A percentile compares a stretch with the other conserved stretches of the same genome.
These are phyloP conservation scores for Euclidia mi DNA, from an alignment of 2,888 invertebrate species.

Conservation along the genomic window DNA sequence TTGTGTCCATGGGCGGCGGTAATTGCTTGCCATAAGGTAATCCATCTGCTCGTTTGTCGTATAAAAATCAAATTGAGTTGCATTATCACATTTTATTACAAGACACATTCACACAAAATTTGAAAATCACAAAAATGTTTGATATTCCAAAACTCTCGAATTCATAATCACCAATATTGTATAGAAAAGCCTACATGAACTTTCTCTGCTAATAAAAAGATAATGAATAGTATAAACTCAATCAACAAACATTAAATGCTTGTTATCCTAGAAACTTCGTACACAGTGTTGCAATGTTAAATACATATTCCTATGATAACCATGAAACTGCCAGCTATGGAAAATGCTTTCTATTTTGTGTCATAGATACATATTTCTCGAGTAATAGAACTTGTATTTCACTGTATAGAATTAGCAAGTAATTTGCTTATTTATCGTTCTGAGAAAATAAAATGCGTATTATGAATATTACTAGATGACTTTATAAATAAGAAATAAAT, in stretches of 20 bases:
- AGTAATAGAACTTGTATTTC: background rate
- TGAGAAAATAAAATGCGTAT: no score
- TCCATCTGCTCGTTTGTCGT: no score
- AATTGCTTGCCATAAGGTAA: no score
- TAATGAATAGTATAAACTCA: constrained; percentile 15
- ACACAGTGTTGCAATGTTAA: constrained; percentile 20
- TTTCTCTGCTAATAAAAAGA: constrained; percentile 33
- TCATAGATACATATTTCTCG: constrained; percentile 13
- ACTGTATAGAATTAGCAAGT: background rate
- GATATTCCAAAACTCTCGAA: background rate
- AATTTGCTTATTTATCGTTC: background rate
- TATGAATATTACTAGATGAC: no score
- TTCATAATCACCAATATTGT: background rate
- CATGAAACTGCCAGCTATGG: constrained; percentile 28
- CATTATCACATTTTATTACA: no score
- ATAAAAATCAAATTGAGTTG: no score
- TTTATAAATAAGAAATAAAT: no score
- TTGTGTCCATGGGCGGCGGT: no score
- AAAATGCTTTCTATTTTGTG: constrained; percentile 40
- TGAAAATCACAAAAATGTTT: background rate
- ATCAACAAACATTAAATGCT: constrained; percentile 24
- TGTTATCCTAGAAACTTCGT: constrained; percentile 25
- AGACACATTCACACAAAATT: background rate
- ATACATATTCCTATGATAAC: constrained; percentile 30
- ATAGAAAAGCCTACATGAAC: constrained; percentile 16